phyloP scores from a whole-genome alignment of 2,113 vertebrate species.

The Butorides virescens region DNA sequence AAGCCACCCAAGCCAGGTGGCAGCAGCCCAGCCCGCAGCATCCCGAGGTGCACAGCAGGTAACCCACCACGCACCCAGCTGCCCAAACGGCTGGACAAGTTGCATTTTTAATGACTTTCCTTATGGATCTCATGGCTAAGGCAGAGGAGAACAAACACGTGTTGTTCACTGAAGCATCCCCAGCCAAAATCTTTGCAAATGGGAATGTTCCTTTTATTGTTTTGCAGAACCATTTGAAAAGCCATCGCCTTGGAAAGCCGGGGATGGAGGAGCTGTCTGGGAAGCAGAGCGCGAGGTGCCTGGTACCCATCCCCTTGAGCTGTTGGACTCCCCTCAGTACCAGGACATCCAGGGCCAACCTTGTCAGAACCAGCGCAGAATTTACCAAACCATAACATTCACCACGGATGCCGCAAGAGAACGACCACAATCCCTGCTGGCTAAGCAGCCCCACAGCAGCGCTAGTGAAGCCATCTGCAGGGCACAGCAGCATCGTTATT shows the following conservation, averaged over 20 bases:
- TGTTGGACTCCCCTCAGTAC: neutral
- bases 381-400: neutral
- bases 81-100: neutral
- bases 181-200: neutral
- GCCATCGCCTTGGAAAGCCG: neutral
- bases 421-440: neutral
- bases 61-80: rapidly evolving
- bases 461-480: neutral
- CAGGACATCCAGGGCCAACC: neutral
- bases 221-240: neutral
- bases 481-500: neutral
- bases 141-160: neutral
- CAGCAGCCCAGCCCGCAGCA: neutral
- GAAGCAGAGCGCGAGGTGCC: neutral
- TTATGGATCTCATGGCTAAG: rapidly evolving
- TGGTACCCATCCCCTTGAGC: rapidly evolving
- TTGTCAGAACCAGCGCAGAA: neutral
- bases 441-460: neutral
- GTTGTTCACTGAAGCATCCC: neutral
- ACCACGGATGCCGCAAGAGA: neutral
- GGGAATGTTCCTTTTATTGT: neutral
- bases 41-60: rapidly evolving
- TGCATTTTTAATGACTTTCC: rapidly evolving
- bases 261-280: neutral
- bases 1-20: neutral